Evolutionary conservation across 2,888 invertebrate genomes (phyloP), one percentile per base, ranked within the genome.

Genomic region (Erebia ligea): DNA sequence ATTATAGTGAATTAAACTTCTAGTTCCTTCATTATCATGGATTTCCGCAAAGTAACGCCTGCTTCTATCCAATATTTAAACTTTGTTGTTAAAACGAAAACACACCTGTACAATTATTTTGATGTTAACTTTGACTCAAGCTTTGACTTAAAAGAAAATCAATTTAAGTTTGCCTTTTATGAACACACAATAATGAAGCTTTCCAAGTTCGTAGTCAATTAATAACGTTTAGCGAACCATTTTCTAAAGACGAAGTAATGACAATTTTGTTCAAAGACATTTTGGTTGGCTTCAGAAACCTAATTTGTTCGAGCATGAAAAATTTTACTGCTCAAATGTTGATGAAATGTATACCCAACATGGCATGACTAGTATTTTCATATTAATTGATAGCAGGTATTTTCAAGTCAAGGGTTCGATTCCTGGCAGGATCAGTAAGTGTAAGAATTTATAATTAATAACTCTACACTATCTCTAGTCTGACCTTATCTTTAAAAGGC

Each of bases 121-220:
- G 54, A 54, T 19, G 10, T n/a, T 34, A 34, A 34, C 34, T 34
- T 34, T 34, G 34, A 34, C 34, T 34, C 34, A 34, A 34, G 34
- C 6, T 34, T 34, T 34, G 34, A 6, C 34, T 34, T 34, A 34
- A 34, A 52, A 6, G 58, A 34, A 59, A 42, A 59, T n/a, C 25
- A 3, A 67, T 58, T 58, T 9, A 57, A 58, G 34, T 34, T n/a
- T 56, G 8, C 9, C 59, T 66, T 21, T 4, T 40, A 19, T 54
- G 59, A 19, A 48, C 48, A 57, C 63, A 50, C 34, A 34, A 69
- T 50, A 65, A 59, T 34, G 34, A 65, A 66, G 54, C 71, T 59
- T 61, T 65, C 17, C 10, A 52, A 73, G 64, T 70, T 70, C 61
- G 8, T 21, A 68, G 68, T 73, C 59, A 70, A 70, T 73, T 65